Evolutionary conservation across 2,113 vertebrate genomes (phyloP).

Genomic region (Theropithecus gelada): DNA sequence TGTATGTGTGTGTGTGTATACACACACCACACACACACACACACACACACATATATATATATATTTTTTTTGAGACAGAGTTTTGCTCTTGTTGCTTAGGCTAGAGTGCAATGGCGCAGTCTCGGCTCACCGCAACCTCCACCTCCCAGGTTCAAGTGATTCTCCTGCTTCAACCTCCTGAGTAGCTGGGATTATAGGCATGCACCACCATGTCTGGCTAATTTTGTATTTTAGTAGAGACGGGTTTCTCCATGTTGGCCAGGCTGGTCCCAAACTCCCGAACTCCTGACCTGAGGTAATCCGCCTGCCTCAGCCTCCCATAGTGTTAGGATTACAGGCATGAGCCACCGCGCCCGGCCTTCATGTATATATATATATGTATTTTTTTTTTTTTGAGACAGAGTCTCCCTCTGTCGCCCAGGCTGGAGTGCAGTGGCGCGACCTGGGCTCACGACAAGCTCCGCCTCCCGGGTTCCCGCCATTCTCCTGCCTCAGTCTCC

Average conservation of each 20-base stretch:
- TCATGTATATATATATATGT: not conserved
- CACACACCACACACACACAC: accelerated
- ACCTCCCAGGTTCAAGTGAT: not conserved
- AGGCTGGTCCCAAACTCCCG: not conserved
- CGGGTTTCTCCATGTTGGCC: not conserved
- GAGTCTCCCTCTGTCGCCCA: no score
- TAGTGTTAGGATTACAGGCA: not conserved
- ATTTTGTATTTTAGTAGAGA: not conserved
- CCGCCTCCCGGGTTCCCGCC: no score
- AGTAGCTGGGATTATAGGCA: not conserved
- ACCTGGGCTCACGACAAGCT: no score
- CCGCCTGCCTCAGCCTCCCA: not conserved
- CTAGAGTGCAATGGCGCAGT: not conserved
- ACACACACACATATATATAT: not conserved
- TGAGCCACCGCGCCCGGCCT: not conserved
- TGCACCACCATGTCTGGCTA: not conserved
- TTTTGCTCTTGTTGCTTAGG: not conserved
- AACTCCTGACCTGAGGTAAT: not conserved
- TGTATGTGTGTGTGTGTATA: no score
- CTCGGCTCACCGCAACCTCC: not conserved
- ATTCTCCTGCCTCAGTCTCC: no score
- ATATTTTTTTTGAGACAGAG: not conserved
- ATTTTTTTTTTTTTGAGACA: no score
- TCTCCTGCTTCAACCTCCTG: not conserved
- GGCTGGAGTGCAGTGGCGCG: no score